A percentile compares a stretch with the other conserved stretches of the same genome.
Conservation (phyloP, 2,888 invertebrate genomes). For the Pheosia gnoma region DNA sequence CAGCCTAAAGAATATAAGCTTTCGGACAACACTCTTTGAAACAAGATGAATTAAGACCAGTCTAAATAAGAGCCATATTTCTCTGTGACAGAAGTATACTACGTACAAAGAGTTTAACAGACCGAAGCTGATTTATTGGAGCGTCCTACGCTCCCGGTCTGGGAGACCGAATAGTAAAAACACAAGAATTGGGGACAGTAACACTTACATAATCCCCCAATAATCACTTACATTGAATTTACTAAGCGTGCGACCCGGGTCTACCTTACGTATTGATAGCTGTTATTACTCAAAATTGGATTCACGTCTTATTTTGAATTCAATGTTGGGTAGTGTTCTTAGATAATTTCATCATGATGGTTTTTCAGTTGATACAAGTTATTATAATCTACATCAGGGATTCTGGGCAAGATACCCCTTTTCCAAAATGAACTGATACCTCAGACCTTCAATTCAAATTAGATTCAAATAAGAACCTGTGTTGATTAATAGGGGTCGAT, state of each 20-base stretch:
- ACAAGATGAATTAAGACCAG: neutral
- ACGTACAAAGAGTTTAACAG: conserved; percentile 1
- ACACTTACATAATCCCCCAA: neutral
- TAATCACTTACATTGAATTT: conserved; percentile 3
- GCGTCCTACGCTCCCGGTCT: neutral
- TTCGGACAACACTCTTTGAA: neutral
- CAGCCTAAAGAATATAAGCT: neutral
- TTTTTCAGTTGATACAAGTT: too few species aligned
- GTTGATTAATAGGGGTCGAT: too few species aligned
- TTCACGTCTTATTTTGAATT: too few species aligned
- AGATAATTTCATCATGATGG: too few species aligned
- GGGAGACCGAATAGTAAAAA: conserved; percentile 1
- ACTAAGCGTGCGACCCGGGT: neutral
- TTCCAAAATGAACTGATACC: too few species aligned
- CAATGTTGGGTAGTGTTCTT: too few species aligned
- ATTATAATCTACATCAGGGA: too few species aligned
- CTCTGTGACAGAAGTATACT: neutral
- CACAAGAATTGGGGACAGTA: conserved; percentile 5
- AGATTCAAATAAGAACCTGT: too few species aligned
- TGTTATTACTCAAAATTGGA: too few species aligned
- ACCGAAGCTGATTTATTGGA: conserved; percentile 4
- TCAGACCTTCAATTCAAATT: too few species aligned
- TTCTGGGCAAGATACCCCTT: too few species aligned
- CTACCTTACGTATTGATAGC: neutral
- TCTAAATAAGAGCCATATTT: neutral